Evolutionary conservation across 2,888 invertebrate genomes (phyloP).

Genomic region (Leucophora obtusa): DNA sequence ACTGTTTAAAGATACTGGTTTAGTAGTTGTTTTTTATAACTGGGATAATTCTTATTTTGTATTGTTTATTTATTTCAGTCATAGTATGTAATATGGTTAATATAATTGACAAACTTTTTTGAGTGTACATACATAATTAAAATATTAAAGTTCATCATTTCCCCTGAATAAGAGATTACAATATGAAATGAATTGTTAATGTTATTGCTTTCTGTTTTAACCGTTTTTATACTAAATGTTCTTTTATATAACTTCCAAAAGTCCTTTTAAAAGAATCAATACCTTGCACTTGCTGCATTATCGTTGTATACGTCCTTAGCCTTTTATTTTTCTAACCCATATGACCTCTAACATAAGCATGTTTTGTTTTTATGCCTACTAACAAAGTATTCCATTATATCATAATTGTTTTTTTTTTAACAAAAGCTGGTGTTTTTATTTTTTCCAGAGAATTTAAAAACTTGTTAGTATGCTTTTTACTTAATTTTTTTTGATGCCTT

Average conservation of each 20-base stretch:
- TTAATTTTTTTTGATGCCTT: constrained; percentile 14
- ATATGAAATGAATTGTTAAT: not conserved
- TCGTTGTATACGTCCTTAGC: constrained; percentile 17
- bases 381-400: constrained; percentile 18
- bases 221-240: constrained; percentile 9
- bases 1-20: too few relatives aligned
- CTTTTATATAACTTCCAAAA: constrained; percentile 27
- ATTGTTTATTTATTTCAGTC: too few relatives aligned
- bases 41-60: too few relatives aligned
- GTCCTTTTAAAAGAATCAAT: not conserved
- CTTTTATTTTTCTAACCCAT: constrained; percentile 5
- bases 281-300: constrained; percentile 2
- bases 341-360: constrained; percentile 50
- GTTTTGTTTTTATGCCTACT: constrained; percentile 44
- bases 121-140: too few relatives aligned
- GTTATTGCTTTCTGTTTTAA: constrained; percentile 23
- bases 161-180: not conserved
- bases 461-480: constrained; percentile 22
- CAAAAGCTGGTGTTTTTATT: constrained; percentile 24
- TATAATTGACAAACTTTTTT: too few relatives aligned
- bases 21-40: too few relatives aligned
- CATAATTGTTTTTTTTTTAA: constrained; percentile 1
- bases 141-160: not conserved
- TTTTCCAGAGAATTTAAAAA: not conserved
- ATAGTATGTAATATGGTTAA: too few relatives aligned